Percentiles rank a stretch among this genome's conserved stretches.
phyloP scores from a whole-genome alignment of 2,888 invertebrate genomes.

The Pedicia rivosa region DNA sequence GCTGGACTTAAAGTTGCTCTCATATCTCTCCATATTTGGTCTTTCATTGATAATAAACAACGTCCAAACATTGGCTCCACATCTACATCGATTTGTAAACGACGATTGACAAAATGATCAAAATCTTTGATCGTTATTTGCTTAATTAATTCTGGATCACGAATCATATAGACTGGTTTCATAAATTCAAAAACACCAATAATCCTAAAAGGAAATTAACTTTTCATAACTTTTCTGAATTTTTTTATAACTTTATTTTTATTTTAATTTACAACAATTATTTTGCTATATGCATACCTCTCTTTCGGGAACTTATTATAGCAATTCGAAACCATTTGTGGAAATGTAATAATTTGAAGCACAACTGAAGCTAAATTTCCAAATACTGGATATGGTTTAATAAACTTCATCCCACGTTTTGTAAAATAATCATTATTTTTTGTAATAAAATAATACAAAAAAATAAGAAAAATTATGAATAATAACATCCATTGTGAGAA shows the following conservation, averaged over 20 bases:
- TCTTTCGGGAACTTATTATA: not conserved
- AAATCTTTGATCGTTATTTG: conserved; percentile 3
- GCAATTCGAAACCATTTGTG: not conserved
- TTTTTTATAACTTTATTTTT: too few species aligned
- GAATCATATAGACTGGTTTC: too few species aligned
- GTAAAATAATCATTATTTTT: not conserved
- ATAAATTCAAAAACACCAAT: too few species aligned
- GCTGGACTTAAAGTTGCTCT: conserved; percentile 20
- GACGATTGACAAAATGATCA: not conserved
- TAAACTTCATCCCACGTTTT: not conserved
- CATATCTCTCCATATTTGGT: conserved; percentile 20
- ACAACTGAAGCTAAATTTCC: not conserved
- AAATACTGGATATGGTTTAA: not conserved
- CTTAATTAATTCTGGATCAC: conserved; percentile 4
- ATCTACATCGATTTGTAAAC: conserved; percentile 6
- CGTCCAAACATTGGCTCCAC: conserved; percentile 8
- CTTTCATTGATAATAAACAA: conserved; percentile 7
- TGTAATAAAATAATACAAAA: not conserved
- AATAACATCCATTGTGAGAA: too few species aligned
- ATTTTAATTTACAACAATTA: too few species aligned
- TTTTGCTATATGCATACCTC: too few species aligned
- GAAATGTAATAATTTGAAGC: not conserved
- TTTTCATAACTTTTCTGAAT: too few species aligned
- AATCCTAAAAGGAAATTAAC: too few species aligned
- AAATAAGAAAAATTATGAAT: not conserved